Evolutionary conservation across 2,797 vertebrate genomes (phyloP).

Genomic region (Ataeniobius toweri): DNA sequence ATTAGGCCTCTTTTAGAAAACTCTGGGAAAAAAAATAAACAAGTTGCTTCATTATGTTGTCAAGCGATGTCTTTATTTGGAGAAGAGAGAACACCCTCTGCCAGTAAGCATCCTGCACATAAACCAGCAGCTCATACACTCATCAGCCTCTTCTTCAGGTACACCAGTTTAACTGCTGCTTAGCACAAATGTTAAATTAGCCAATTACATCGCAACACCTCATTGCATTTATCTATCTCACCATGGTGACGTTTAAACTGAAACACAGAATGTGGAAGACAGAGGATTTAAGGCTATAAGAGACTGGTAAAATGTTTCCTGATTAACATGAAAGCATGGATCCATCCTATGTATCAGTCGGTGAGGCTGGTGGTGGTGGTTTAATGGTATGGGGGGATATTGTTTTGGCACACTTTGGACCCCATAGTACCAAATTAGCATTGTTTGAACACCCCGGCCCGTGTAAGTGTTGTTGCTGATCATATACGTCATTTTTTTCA

Average conservation of each 20-base stretch:
- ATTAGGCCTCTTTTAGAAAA: slow-evolving; percentile 84
- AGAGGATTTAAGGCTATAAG: too few species aligned
- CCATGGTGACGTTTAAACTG: not conserved
- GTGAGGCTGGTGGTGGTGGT: too few species aligned
- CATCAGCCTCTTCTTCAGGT: not conserved
- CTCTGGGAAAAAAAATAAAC: slow-evolving; percentile 80
- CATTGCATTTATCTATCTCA: not conserved
- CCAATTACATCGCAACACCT: not conserved
- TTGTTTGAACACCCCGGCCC: too few species aligned
- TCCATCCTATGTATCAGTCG: too few species aligned
- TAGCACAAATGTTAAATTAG: not conserved
- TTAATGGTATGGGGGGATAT: too few species aligned
- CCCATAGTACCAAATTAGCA: too few species aligned
- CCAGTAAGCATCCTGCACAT: not conserved
- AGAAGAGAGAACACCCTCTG: slow-evolving; percentile 53
- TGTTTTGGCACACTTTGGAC: too few species aligned
- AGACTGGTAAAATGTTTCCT: too few species aligned
- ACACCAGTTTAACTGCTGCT: not conserved
- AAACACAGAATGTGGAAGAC: not conserved
- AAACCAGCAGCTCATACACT: not conserved
- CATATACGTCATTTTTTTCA: too few species aligned
- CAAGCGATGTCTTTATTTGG: slow-evolving; percentile 48
- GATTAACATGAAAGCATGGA: not conserved
- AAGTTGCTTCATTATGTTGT: slow-evolving; percentile 70
- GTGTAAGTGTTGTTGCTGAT: too few species aligned